phyloP scores from a whole-genome alignment of 2,113 vertebrate species.

The Rhineura floridana region DNA sequence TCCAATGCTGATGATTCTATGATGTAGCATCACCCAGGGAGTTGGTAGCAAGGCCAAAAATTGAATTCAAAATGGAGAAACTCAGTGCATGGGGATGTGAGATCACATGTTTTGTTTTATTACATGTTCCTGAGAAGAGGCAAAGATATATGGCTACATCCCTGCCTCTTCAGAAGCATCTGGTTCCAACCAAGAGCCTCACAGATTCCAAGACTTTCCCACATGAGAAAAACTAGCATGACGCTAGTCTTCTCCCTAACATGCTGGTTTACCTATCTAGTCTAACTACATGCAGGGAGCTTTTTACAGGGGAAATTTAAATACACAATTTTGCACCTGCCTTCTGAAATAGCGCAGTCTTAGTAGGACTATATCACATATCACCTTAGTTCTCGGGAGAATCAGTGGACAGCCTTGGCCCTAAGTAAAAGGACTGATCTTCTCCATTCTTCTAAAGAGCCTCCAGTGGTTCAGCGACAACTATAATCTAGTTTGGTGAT shows the following conservation, averaged over 20 bases:
- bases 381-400: too few species aligned
- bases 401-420: not conserved
- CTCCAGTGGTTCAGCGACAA: not conserved
- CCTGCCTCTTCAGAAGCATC: not conserved
- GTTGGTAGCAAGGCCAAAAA: too few species aligned
- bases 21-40: not conserved
- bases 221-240: not conserved
- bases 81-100: not conserved
- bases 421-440: not conserved
- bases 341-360: not conserved
- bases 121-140: too few species aligned
- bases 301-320: too few species aligned
- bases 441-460: not conserved
- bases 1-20: too few species aligned
- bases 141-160: not conserved
- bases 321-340: too few species aligned
- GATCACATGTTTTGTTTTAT: not conserved
- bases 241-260: not conserved
- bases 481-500: not conserved
- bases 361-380: not conserved
- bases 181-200: not conserved
- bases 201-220: too few species aligned
- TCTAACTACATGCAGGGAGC: too few species aligned
- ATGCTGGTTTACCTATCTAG: too few species aligned
- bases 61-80: not conserved